Evolutionary conservation across 2,888 invertebrate genomes (phyloP), one percentile per base, ranked within the genome.

Genomic region (Spialia ferax): DNA sequence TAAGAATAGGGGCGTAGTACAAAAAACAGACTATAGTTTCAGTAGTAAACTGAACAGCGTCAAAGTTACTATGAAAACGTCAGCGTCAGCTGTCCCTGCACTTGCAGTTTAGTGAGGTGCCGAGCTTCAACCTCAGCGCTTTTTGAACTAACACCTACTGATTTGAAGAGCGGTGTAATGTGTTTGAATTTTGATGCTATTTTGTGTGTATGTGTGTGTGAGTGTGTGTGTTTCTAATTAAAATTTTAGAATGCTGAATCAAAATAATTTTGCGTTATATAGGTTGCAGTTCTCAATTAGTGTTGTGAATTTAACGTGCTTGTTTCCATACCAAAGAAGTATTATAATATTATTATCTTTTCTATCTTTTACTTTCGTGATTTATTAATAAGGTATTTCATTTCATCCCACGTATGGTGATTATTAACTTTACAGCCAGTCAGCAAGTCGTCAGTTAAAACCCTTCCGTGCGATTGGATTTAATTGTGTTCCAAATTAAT

Each of bases 401-500:
- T n/a, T 32, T 55, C 55, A 32, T 55, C 18, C 54, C 29, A 26
- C 26, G 26, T 26, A 26, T 26, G 2, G 26, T 32, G 10, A 10
- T 2, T 32, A 10, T 32, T 38, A n/a, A 23, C 10, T 42, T 42
- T 6, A n/a, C 15, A 38, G 13, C 48, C 10, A 23, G 23, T 26
- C 59, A 60, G 32, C 32, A 50, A 61, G 32, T 60, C 20, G 61
- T 61, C 61, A 50, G 50, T 35, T 32, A 38, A 23, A 23, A 62
- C 50, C 35, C 62, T 62, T 38, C 38, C 23, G n/a, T 52, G 52
- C 35, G 32, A 62, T 62, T 62, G 62, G 23, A 38, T 52, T 62
- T 62, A 52, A 62, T 62, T 62, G 38, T 54, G 62, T 62, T 38
- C 23, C 62, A 62, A 52, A 62, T 52, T 54, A 62, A 62, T 38